Base-by-base conservation (phyloP, 1,140 invertebrate species). In the Metopolophium dirhodum region DNA sequence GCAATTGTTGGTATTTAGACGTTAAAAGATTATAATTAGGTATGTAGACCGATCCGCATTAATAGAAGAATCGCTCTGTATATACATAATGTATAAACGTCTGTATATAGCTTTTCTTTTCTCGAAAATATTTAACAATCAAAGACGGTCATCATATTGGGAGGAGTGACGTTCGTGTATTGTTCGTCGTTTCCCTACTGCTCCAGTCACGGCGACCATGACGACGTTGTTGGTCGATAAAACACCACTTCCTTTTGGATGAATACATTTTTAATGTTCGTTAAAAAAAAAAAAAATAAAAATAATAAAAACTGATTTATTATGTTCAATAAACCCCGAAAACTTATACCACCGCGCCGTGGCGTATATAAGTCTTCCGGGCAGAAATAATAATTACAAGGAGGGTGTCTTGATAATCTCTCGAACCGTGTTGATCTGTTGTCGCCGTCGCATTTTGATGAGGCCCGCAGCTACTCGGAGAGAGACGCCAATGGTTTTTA, bases 271-370 rank as follows among this genome's bases (percentile, higher is more conserved):
- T 87, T 89, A 89, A 89, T n/a, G 20, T n/a, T 86, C 30, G 87
- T 89, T 89, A 87, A n/a, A 35, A 7, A 87, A 47, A 47, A 86
- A 37, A 37, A 37, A 87, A 35, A 87, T n/a, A n/a, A n/a, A n/a
- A n/a, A n/a, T n/a, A 87, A 35, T n/a, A 86, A 49, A 35, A 87
- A 87, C 45, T n/a, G 86, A 87, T 87, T 87, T 87, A 87, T 87
- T 87, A 87, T 87, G 86, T 49, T 87, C 86, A 87, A 49, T 87
- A 87, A 87, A 49, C 86, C 45, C n/a, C 86, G 86, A 87, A 87
- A 87, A 47, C 86, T 87, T 87, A 49, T 87, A 87, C 30, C 23
- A 30, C 45, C 11, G n/a, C 30, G 26, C 47, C 14, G 47, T n/a
- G n/a, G 45, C 47, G 30, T 87, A 35, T 35, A n/a, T 49, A 87